Base-by-base conservation (phyloP, 92 coral and sea anemone species). In the Pocillopora grandis region DNA sequence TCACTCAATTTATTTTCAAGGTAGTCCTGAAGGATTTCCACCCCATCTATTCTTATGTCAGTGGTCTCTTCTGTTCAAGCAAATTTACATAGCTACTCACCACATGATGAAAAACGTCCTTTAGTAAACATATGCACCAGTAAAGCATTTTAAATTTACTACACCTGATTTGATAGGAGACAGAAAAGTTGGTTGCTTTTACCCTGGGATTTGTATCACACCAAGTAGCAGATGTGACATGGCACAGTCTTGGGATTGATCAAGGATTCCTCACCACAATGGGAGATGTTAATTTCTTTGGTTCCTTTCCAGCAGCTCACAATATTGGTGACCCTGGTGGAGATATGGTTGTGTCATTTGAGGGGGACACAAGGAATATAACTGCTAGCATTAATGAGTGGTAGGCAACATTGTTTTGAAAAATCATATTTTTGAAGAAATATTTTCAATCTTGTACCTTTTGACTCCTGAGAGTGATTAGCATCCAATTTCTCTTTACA, bases 131-230 rank as follows among this genome's bases (percentile, higher is more conserved):
- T 27, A 27, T 27, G 31, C 31, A 27, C 31, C 31, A 27, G 31
- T 27, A 27, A 27, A 27, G 52, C 52, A 42, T 42, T 42, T 42
- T 1, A 7, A 42, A 42, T 7, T 1, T 42, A 7, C 52, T 42
- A 36, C 56, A 35, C 60, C 19, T 58, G 66, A 20, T 48, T 87
- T 86, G 76, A 49, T 60, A 96, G 98, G 96, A 89, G 35, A 94
- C 98, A 27, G 93, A 92, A 75, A 96, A 96, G 85, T 89, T 96
- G n/a, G 94, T 96, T 48, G 98, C 98, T 0, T 96, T 96, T 71
- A 96, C 95, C 67, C 88, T 96, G 81, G 98, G 98, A 2, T 95
- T 92, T 90, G 98, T 96, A 67, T 96, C 98, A 14, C 98, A 96
- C 61, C 98, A 96, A 96, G 98, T 96, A 12, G 98, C 98, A 55